phyloP scores from a whole-genome alignment of 2,888 invertebrate genomes.

The Trachelus tabidus region DNA sequence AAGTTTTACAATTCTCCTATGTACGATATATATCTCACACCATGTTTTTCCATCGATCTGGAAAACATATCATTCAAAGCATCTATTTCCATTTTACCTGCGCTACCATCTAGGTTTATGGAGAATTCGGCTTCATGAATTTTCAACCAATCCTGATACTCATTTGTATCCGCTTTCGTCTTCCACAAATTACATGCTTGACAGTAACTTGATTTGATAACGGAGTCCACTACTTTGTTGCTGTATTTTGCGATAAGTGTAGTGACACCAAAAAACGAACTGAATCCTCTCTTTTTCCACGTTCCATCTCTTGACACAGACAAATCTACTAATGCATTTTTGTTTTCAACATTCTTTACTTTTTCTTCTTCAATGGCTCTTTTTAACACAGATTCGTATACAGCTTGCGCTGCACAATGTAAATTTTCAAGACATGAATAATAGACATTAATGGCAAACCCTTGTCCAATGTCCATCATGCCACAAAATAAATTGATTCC shows the following conservation, averaged over 20 bases:
- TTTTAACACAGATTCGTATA: constrained; percentile 11
- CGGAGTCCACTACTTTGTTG: constrained; percentile 20
- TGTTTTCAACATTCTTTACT: constrained; percentile 17
- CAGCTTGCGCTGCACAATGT: constrained; percentile 3
- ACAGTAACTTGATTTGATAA: constrained; percentile 27
- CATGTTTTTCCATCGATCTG: constrained; percentile 8
- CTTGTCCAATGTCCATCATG: constrained; percentile 40
- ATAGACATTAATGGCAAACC: constrained; percentile 30
- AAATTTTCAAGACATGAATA: constrained; percentile 26
- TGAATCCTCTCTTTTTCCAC: constrained; percentile 23
- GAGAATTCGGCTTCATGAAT: constrained; percentile 16
- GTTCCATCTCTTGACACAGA: constrained; percentile 21
- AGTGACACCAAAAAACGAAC: constrained; percentile 18
- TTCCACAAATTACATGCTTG: constrained; percentile 26
- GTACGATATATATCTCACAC: constrained; percentile 13
- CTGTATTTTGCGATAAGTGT: constrained; percentile 13
- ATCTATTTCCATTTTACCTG: constrained; percentile 20
- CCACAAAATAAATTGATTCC: constrained; percentile 19
- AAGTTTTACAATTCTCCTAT: constrained; percentile 19
- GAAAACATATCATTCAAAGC: constrained; percentile 13
- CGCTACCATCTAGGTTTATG: constrained; percentile 15
- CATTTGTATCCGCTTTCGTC: constrained; percentile 16
- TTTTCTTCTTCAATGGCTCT: constrained; percentile 15
- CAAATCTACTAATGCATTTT: constrained; percentile 4
- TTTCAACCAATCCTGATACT: constrained; percentile 20